phyloP scores from a whole-genome alignment of 37 sponge, comb jelly and placozoan species.

The Bolinopsis microptera region DNA sequence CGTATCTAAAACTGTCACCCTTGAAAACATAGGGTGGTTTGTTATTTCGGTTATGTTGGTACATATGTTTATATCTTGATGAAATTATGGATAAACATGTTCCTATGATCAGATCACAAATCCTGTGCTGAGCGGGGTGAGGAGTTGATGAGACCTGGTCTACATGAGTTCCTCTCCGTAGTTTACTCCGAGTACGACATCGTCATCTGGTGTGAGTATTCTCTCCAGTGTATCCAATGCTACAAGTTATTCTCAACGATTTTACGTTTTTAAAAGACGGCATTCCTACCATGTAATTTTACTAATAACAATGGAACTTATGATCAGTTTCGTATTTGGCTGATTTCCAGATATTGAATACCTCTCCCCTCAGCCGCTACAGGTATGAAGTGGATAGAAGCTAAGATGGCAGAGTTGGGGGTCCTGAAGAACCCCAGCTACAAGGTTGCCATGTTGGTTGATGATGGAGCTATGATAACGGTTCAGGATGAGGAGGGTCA shows the following conservation, averaged over 20 bases:
- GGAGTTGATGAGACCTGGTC: slow-evolving; percentile 69
- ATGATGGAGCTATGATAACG: slow-evolving; percentile 65
- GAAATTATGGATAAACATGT: too few species aligned
- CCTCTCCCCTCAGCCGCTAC: slow-evolving; percentile 70
- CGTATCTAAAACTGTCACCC: too few species aligned
- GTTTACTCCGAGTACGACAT: slow-evolving; percentile 68
- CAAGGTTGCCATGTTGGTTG: slow-evolving; percentile 66
- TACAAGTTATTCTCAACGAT: neutral
- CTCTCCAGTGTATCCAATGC: neutral
- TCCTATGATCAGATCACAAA: slow-evolving; percentile 59
- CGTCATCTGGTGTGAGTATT: slow-evolving; percentile 68
- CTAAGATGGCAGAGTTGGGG: slow-evolving; percentile 67
- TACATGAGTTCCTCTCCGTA: slow-evolving; percentile 67
- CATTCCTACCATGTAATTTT: neutral
- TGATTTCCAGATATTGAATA: too few species aligned
- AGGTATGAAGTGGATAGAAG: slow-evolving; percentile 69
- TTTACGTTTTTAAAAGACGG: neutral
- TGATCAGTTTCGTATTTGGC: neutral
- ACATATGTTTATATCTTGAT: too few species aligned
- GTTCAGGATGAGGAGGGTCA: slow-evolving; percentile 52
- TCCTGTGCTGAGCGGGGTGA: slow-evolving; percentile 65
- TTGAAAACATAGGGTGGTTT: too few species aligned
- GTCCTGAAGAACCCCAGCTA: slow-evolving; percentile 38
- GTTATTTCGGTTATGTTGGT: too few species aligned
- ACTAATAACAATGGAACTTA: neutral